Evolutionary conservation across 2,888 invertebrate species (phyloP).

Genomic region (Eupithecia dodoneata): DNA sequence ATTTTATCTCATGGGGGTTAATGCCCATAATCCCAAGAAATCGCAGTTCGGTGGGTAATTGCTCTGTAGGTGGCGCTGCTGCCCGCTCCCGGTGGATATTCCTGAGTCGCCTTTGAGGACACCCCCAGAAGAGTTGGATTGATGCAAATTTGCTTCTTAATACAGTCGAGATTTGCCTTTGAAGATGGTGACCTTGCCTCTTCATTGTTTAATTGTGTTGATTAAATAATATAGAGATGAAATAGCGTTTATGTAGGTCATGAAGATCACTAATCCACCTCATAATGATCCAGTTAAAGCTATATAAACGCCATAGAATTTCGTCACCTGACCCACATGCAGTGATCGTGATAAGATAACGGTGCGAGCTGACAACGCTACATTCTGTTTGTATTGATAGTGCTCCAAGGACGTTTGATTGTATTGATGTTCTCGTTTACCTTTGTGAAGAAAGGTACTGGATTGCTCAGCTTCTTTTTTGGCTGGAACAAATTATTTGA

Average conservation of each 20-base stretch:
- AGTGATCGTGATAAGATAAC: slow-evolving; percentile 58
- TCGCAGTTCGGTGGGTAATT: too few relatives aligned
- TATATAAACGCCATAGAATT: slow-evolving; percentile 42
- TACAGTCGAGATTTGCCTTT: not conserved
- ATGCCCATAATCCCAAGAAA: too few relatives aligned
- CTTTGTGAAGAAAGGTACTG: not conserved
- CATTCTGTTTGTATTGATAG: slow-evolving; percentile 56
- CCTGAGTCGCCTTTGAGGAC: too few relatives aligned
- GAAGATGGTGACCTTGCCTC: not conserved
- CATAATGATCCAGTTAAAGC: slow-evolving; percentile 30
- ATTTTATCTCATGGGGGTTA: too few relatives aligned
- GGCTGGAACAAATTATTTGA: not conserved
- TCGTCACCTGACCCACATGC: slow-evolving; percentile 64
- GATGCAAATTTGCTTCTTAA: too few relatives aligned
- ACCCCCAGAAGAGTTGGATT: too few relatives aligned
- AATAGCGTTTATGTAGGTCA: slow-evolving; percentile 13
- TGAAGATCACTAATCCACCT: slow-evolving; percentile 18
- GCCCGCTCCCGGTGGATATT: too few relatives aligned
- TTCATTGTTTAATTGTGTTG: not conserved
- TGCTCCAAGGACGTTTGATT: slow-evolving; percentile 38
- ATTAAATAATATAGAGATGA: not conserved
- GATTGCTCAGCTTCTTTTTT: not conserved
- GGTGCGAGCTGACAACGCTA: slow-evolving; percentile 44
- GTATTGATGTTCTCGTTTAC: slow-evolving; percentile 40
- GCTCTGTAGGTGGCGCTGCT: too few relatives aligned